A percentile compares a stretch with the other conserved stretches of the same genome.
These are phyloP conservation scores for Umimayanthus kanabou DNA, from an alignment of 92 coral and sea anemone species.

Conservation along the genomic window DNA sequence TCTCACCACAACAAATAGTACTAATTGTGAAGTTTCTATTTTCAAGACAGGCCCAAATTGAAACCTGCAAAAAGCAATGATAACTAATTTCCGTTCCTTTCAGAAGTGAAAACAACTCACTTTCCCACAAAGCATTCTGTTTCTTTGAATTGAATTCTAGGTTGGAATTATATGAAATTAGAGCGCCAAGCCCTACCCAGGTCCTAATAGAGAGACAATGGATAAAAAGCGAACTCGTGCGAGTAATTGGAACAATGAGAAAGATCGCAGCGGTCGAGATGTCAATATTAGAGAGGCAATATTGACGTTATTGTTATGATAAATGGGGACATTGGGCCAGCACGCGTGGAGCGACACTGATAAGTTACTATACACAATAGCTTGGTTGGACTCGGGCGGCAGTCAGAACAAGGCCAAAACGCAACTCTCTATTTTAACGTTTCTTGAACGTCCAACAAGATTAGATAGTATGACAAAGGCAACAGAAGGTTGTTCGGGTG, in stretches of 20 bases:
- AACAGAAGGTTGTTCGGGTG: conserved; percentile 56
- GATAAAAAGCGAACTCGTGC: conserved; percentile 33
- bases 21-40: background rate
- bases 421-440: conserved; percentile 49
- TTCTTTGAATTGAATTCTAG: background rate
- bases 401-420: conserved; percentile 63
- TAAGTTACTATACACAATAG: conserved; percentile 71
- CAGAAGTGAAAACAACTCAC: background rate
- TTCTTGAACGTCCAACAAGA: conserved; percentile 1
- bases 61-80: background rate
- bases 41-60: background rate
- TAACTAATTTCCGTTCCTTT: background rate
- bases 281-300: conserved; percentile 47
- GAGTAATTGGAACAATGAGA: conserved; percentile 30
- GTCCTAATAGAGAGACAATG: conserved; percentile 31
- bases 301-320: conserved; percentile 69
- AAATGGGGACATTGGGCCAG: conserved; percentile 49
- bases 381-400: conserved; percentile 40
- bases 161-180: background rate
- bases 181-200: conserved; percentile 26
- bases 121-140: background rate
- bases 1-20: background rate
- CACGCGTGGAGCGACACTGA: conserved; percentile 82
- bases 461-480: conserved; percentile 63
- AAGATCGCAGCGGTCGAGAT: conserved; percentile 35